Conservation (phyloP, 2,113 vertebrate species). For the Orientallactaga bullata region DNA sequence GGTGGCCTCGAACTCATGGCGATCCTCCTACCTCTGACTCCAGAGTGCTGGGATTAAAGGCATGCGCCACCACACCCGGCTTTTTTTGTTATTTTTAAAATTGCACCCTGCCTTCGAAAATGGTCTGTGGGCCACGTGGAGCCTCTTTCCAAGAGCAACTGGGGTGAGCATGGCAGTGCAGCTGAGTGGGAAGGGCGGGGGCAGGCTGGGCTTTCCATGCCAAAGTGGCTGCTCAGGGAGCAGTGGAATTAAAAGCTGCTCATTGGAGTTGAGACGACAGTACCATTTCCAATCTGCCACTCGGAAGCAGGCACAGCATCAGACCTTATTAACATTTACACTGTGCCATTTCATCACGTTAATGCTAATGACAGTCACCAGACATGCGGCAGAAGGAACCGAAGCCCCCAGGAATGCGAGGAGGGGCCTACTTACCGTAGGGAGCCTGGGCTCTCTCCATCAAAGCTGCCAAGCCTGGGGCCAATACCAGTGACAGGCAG, state of each 20-base stretch:
- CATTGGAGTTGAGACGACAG: conserved; percentile 26
- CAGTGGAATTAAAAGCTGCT: conserved; percentile 38
- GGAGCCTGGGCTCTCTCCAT: neutral
- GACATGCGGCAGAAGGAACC: neutral
- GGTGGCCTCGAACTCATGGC: no score
- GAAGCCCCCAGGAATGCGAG: neutral
- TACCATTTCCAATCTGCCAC: conserved; percentile 75
- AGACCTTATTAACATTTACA: conserved; percentile 75
- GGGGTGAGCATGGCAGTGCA: rapidly evolving
- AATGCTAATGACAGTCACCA: conserved; percentile 47
- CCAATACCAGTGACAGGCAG: neutral
- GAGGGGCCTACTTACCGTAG: rapidly evolving
- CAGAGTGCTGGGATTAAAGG: no score
- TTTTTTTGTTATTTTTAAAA: neutral
- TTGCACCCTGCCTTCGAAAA: neutral
- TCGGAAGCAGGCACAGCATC: conserved; percentile 51
- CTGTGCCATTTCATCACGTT: conserved; percentile 51
- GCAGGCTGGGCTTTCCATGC: neutral
- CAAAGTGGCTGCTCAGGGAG: conserved; percentile 8
- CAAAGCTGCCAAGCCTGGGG: conserved; percentile 21
- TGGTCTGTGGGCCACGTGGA: neutral
- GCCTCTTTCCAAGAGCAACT: neutral
- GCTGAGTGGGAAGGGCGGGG: neutral
- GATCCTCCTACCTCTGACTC: no score
- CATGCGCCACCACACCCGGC: no score